Conservation (phyloP, 30 jellyfish, hydroid and myxozoan genomes). For the Calvadosia cruxmelitensis region DNA sequence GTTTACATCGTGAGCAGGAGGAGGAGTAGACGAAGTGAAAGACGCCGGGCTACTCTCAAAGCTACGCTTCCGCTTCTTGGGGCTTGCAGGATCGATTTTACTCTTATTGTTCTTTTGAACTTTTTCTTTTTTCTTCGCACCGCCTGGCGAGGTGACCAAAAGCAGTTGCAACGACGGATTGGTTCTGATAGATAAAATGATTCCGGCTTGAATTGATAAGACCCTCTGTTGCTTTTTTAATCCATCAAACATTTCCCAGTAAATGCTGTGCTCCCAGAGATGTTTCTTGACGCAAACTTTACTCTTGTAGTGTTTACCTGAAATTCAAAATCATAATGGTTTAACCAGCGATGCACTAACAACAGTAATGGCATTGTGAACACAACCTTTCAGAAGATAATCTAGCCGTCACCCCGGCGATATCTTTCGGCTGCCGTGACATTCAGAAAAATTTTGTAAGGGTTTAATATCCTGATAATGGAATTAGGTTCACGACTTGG, state of each 20-base stretch:
- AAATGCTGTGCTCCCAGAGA: conserved; percentile 91
- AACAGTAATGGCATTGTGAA: no score
- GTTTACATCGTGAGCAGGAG: background rate
- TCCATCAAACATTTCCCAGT: conserved; percentile 95
- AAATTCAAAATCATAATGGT: no score
- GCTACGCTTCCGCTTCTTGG: background rate
- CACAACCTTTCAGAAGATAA: no score
- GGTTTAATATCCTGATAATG: no score
- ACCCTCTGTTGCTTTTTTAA: conserved; percentile 92
- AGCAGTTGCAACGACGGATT: conserved; percentile 78
- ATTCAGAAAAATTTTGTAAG: no score
- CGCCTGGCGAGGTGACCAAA: conserved; percentile 69
- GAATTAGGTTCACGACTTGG: no score
- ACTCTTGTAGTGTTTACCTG: conserved; percentile 92
- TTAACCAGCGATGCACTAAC: no score
- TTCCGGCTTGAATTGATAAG: conserved; percentile 89
- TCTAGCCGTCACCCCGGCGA: no score
- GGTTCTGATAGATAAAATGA: conserved; percentile 64
- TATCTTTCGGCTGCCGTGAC: no score
- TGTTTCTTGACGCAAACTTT: conserved; percentile 93
- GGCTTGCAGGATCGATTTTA: background rate
- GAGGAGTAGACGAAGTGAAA: background rate
- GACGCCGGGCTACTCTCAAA: background rate
- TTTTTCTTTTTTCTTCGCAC: conserved; percentile 63
- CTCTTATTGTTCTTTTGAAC: background rate